A percentile compares a stretch with the other conserved stretches of the same genome.
Evolutionary conservation across 2,888 invertebrate genomes (phyloP).

Genomic region (Chaitophorus viminalis): DNA sequence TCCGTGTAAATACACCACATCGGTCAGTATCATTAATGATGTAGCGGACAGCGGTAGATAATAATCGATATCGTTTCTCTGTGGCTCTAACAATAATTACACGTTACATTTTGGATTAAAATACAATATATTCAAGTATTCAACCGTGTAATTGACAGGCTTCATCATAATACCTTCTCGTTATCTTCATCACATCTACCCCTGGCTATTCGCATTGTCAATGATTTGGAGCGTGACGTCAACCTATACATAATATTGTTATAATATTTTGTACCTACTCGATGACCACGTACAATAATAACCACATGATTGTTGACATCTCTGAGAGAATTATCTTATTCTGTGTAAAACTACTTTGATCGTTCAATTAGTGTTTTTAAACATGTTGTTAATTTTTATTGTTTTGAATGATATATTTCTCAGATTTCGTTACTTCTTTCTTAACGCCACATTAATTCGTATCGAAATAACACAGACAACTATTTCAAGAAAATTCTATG

Average conservation of each 20-base stretch:
- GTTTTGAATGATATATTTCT: neutral
- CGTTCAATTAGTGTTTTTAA: neutral
- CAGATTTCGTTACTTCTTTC: neutral
- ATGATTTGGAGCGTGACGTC: neutral
- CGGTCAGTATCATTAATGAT: neutral
- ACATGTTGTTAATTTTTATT: neutral
- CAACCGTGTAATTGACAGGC: constrained; percentile 54
- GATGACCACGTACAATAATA: neutral
- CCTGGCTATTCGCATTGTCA: neutral
- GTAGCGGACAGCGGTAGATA: neutral
- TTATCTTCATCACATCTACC: constrained; percentile 35
- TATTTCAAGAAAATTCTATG: no score
- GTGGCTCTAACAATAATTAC: constrained; percentile 24
- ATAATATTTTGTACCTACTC: neutral
- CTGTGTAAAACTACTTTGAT: neutral
- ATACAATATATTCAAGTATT: no score
- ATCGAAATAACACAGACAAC: neutral
- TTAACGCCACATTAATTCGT: neutral
- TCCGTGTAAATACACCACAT: neutral
- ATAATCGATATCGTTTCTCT: constrained; percentile 38
- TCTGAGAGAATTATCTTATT: neutral
- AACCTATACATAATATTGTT: neutral
- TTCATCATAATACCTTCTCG: constrained; percentile 32
- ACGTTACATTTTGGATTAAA: constrained; percentile 27
- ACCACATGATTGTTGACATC: neutral